Conservation (phyloP, 2,797 vertebrate species). For the Thaleichthys pacificus region DNA sequence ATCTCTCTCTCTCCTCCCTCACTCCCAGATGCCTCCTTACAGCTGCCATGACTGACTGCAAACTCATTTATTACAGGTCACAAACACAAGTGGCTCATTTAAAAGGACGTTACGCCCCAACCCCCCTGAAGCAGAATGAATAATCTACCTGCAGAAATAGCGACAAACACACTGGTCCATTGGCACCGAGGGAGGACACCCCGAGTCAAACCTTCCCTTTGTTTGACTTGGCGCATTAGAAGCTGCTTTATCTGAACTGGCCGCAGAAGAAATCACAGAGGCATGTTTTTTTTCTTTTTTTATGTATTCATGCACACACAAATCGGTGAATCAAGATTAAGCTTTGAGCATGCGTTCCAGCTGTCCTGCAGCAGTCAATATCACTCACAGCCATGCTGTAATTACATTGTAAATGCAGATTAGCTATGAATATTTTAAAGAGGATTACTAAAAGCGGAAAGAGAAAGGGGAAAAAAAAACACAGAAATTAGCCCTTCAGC, state of each 20-base stretch:
- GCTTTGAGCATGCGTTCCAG: slow-evolving; percentile 50
- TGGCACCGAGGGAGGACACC: background rate
- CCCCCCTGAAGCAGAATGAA: slow-evolving; percentile 51
- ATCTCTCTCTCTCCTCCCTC: slow-evolving; percentile 29
- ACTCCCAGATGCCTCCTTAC: slow-evolving; percentile 73
- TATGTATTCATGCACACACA: slow-evolving; percentile 53
- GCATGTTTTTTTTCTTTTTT: slow-evolving; percentile 26
- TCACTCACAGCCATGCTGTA: slow-evolving; percentile 68
- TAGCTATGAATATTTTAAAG: slow-evolving; percentile 77
- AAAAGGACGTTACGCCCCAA: slow-evolving; percentile 61
- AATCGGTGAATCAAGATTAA: slow-evolving; percentile 65
- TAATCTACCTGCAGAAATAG: slow-evolving; percentile 65
- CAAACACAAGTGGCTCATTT: slow-evolving; percentile 75
- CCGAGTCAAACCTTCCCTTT: background rate
- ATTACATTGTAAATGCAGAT: slow-evolving; percentile 79
- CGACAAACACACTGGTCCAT: slow-evolving; percentile 41
- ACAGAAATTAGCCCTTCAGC: slow-evolving; percentile 52
- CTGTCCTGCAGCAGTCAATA: slow-evolving; percentile 62
- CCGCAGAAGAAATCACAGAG: background rate
- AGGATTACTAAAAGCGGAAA: slow-evolving; percentile 74
- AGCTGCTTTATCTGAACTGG: slow-evolving; percentile 19
- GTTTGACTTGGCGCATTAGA: slow-evolving; percentile 6
- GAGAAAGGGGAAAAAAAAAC: slow-evolving; percentile 52
- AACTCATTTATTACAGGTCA: slow-evolving; percentile 79
- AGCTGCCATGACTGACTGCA: slow-evolving; percentile 70